These are phyloP conservation scores for Paguma larvata DNA, from an alignment of 2,797 vertebrate genomes.

Conservation along the genomic window DNA sequence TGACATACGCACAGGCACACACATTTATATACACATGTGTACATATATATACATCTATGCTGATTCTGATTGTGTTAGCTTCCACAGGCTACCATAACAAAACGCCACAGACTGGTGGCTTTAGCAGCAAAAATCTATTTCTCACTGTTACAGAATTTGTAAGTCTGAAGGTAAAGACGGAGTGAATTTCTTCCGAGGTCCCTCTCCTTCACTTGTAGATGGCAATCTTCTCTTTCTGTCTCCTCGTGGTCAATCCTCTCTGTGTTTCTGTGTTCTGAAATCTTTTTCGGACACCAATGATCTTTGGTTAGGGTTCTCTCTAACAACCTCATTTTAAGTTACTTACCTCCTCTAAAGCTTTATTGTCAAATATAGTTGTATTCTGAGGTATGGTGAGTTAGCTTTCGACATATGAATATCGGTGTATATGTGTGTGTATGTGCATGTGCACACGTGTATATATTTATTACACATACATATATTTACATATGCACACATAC, in stretches of 20 bases:
- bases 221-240: not conserved
- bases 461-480: not conserved
- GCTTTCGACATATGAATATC: too few relatives aligned
- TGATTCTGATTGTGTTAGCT: not conserved
- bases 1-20: not conserved
- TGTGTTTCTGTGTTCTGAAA: not conserved
- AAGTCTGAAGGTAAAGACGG: not conserved
- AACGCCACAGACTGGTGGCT: not conserved
- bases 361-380: not conserved
- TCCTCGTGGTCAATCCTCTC: not conserved
- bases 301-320: not conserved
- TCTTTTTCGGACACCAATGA: not conserved
- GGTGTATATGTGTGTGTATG: not conserved
- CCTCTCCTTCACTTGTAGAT: not conserved
- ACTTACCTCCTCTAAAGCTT: not conserved
- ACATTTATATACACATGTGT: not conserved
- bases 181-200: accelerated
- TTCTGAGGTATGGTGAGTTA: not conserved
- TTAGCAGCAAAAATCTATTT: not conserved
- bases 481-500: not conserved
- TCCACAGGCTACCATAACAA: too few relatives aligned
- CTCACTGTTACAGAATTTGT: not conserved
- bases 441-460: not conserved
- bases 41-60: not conserved
- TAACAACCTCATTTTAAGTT: too few relatives aligned